phyloP scores from a whole-genome alignment of 2,888 invertebrate genomes.

The Tetropium fuscum region DNA sequence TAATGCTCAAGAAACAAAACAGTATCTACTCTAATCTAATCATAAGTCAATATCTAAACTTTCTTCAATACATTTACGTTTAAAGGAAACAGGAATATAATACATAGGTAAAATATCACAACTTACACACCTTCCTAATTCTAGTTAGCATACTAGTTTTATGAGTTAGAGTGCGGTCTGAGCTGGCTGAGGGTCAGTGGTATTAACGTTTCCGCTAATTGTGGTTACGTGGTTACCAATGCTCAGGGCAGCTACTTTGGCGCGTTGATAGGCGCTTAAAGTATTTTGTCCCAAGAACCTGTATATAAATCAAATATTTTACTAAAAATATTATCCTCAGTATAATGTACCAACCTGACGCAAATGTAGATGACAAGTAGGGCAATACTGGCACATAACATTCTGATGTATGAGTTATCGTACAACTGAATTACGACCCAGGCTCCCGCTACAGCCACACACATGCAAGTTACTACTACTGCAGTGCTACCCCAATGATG shows the following conservation, averaged over 20 bases:
- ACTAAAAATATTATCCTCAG: too few species aligned
- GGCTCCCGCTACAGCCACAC: conserved; percentile 80
- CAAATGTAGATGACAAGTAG: conserved; percentile 87
- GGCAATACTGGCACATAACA: conserved; percentile 84
- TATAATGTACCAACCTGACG: conserved; percentile 72
- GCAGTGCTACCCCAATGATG: conserved; percentile 89
- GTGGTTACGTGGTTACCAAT: conserved; percentile 72
- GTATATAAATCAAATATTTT: conserved; percentile 39
- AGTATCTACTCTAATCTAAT: too few species aligned
- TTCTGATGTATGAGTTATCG: conserved; percentile 80
- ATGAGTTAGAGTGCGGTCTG: conserved; percentile 19
- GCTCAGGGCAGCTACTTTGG: conserved; percentile 88
- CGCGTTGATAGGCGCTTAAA: conserved; percentile 90
- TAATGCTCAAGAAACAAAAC: neutral
- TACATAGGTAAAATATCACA: conserved; percentile 27
- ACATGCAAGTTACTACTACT: conserved; percentile 82
- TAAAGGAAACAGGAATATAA: conserved; percentile 12
- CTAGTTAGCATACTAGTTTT: neutral
- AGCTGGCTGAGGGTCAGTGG: conserved; percentile 36
- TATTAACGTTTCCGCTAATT: conserved; percentile 69
- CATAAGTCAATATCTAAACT: conserved; percentile 2
- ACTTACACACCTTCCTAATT: conserved; percentile 17
- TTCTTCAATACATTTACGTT: conserved; percentile 4
- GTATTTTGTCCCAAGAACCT: conserved; percentile 91
- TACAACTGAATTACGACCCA: conserved; percentile 86